These are phyloP conservation scores for Epizoanthus fatuus DNA, from an alignment of 92 coral and sea anemone genomes.

Conservation along the genomic window DNA sequence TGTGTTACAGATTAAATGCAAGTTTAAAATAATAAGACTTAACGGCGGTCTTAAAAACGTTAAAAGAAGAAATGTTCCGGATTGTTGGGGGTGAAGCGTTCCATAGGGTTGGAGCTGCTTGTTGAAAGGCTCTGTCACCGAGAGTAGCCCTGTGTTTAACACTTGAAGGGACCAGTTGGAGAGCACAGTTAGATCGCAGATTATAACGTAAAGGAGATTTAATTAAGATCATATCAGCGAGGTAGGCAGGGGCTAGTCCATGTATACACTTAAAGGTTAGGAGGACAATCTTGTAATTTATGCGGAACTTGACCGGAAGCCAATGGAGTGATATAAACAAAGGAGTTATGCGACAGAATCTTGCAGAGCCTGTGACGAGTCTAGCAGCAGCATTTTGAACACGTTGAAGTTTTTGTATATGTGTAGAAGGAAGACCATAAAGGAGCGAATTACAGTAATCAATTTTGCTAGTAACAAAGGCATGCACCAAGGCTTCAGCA, in stretches of 20 bases:
- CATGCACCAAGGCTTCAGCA: slow-evolving; percentile 18
- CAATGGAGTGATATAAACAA: slow-evolving; percentile 20
- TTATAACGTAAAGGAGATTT: slow-evolving; percentile 26
- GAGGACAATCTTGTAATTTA: background rate
- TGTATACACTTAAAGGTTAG: slow-evolving; percentile 28
- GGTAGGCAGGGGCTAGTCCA: slow-evolving; percentile 41
- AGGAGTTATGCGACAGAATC: slow-evolving; percentile 36
- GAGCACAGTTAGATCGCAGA: slow-evolving; percentile 53
- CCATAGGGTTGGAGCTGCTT: slow-evolving; percentile 39
- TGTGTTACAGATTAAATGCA: slow-evolving; percentile 10
- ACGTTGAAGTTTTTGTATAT: slow-evolving; percentile 8
- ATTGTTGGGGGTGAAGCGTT: slow-evolving; percentile 36
- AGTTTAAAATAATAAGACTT: slow-evolving; percentile 14
- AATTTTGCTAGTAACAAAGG: slow-evolving; percentile 20
- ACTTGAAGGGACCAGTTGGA: slow-evolving; percentile 44
- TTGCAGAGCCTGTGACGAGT: slow-evolving; percentile 21
- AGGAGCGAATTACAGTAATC: slow-evolving; percentile 19
- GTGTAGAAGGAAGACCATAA: slow-evolving; percentile 14
- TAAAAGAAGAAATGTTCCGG: slow-evolving; percentile 37
- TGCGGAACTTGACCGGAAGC: slow-evolving; percentile 32
- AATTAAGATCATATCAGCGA: slow-evolving; percentile 29
- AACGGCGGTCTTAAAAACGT: slow-evolving; percentile 48
- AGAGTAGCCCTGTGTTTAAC: slow-evolving; percentile 33
- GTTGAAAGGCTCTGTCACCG: slow-evolving; percentile 40
- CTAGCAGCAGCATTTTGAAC: slow-evolving; percentile 31